Conservation (phyloP, 2,797 vertebrate species). For the Steatocranus sp. region DNA sequence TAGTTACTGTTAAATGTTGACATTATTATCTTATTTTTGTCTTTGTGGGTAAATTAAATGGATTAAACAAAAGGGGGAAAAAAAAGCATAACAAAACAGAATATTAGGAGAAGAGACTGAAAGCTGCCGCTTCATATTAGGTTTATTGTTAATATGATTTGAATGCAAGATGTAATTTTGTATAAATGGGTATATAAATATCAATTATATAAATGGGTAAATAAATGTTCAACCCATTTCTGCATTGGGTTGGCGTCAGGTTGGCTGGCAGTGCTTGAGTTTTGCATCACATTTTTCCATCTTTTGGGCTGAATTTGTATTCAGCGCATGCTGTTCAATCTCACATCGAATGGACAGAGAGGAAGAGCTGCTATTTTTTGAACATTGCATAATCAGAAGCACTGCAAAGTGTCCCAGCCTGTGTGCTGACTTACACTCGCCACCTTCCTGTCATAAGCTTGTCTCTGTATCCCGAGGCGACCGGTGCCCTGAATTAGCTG, state of each 20-base stretch:
- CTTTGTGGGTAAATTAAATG: background rate
- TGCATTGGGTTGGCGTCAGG: background rate
- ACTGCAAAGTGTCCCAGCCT: background rate
- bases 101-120: background rate
- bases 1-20: background rate
- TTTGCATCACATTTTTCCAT: background rate
- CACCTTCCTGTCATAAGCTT: slow-evolving; percentile 15
- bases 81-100: background rate
- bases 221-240: slow-evolving; percentile 13
- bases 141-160: background rate
- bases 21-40: background rate
- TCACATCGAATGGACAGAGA: background rate
- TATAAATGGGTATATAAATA: background rate
- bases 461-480: background rate
- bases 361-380: background rate
- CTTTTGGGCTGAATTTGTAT: background rate
- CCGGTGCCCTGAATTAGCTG: slow-evolving; percentile 14
- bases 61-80: background rate
- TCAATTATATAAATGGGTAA: background rate
- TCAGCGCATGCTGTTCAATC: background rate
- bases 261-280: background rate
- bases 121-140: background rate
- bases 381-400: background rate
- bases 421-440: slow-evolving; percentile 3
- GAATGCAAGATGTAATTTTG: background rate